phyloP scores from a whole-genome alignment of 2,797 vertebrate genomes.

The Scyliorhinus canicula region DNA sequence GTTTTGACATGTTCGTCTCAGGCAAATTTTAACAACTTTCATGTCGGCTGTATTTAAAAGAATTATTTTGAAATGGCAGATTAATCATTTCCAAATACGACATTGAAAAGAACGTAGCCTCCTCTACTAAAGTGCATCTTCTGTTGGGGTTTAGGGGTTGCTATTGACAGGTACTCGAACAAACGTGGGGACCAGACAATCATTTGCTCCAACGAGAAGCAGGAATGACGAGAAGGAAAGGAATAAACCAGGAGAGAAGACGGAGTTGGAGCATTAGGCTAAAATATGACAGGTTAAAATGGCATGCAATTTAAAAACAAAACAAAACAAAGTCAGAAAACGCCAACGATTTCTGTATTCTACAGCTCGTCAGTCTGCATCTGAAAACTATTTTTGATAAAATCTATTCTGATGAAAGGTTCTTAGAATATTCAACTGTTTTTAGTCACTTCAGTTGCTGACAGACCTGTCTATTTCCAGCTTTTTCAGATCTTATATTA shows the following conservation, averaged over 20 bases:
- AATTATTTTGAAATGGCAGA: background rate
- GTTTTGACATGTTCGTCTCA: too few species aligned
- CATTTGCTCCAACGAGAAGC: background rate
- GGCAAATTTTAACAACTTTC: too few species aligned
- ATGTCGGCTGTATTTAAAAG: background rate
- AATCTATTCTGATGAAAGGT: background rate
- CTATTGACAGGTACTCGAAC: background rate
- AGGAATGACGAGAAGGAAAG: background rate
- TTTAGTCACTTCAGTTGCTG: background rate
- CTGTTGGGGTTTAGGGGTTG: background rate
- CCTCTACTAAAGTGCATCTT: background rate
- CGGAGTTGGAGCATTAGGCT: background rate
- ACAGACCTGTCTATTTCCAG: background rate
- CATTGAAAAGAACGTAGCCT: background rate
- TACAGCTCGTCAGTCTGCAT: background rate
- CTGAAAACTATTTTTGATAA: background rate
- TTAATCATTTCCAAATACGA: background rate
- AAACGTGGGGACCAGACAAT: background rate
- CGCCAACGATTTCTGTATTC: background rate
- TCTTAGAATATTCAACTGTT: background rate
- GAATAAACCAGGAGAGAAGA: background rate
- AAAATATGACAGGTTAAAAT: background rate
- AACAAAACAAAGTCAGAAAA: background rate
- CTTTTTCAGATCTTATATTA: background rate
- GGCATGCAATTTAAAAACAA: background rate